Evolutionary conservation across 2,797 vertebrate species (phyloP).

Genomic region (Petrocephalus schoutedeni): DNA sequence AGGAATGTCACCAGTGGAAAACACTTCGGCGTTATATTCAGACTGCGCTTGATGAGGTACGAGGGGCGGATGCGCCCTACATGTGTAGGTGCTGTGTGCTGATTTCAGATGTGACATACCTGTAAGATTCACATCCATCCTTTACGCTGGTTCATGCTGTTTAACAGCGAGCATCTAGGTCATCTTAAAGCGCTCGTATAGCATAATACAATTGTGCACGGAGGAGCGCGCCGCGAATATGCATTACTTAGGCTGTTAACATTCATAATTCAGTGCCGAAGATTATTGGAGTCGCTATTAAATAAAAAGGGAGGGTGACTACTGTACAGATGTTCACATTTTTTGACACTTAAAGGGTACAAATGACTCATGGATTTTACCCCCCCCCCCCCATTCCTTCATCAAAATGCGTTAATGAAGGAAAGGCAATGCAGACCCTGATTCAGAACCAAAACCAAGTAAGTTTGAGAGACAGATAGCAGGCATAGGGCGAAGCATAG

Average conservation of each 20-base stretch:
- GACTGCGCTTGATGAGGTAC: neutral
- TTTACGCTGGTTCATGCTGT: neutral
- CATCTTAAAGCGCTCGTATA: neutral
- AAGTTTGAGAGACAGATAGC: neutral
- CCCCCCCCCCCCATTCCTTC: neutral
- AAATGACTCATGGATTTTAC: neutral
- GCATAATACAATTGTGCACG: neutral
- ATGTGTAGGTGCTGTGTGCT: neutral
- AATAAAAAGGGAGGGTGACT: neutral
- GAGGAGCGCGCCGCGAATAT: neutral
- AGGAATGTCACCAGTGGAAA: neutral
- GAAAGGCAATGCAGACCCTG: neutral
- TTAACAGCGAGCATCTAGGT: neutral
- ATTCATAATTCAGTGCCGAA: neutral
- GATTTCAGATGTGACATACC: neutral
- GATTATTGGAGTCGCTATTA: neutral
- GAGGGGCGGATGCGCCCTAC: neutral
- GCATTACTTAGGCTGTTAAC: conserved; percentile 6
- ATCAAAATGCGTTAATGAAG: neutral
- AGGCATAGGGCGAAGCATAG: neutral
- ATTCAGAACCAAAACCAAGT: neutral
- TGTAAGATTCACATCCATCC: conserved; percentile 2
- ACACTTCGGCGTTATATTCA: neutral
- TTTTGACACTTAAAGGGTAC: conserved; percentile 14
- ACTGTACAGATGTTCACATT: conserved; percentile 7